Conservation (phyloP, 2,113 vertebrate species). For the Scomber japonicus region DNA sequence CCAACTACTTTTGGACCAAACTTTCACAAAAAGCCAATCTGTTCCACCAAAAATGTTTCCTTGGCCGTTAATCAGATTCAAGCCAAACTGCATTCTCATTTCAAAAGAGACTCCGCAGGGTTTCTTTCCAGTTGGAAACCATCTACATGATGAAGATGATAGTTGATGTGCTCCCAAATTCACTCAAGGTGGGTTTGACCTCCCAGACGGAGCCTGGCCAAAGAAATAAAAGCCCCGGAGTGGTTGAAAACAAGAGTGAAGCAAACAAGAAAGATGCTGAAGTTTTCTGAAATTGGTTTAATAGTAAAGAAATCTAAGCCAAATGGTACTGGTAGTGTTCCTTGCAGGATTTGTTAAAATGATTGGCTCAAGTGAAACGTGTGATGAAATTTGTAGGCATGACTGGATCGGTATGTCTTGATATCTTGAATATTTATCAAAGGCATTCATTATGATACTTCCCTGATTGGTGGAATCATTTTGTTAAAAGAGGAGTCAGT, state of each 20-base stretch:
- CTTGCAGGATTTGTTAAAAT: background rate
- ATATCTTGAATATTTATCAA: no score
- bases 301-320: background rate
- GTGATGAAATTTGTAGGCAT: background rate
- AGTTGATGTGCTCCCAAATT: conserved; percentile 16
- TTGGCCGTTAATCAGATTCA: conserved; percentile 11
- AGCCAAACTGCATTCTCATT: background rate
- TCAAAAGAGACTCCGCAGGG: background rate
- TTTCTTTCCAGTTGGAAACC: background rate
- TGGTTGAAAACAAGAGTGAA: background rate
- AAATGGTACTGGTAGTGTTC: background rate
- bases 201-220: background rate
- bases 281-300: background rate
- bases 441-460: no score
- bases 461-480: no score
- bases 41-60: conserved; percentile 17
- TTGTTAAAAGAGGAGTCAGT: no score
- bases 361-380: background rate
- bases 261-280: no score
- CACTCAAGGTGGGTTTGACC: background rate
- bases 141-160: background rate
- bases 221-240: background rate
- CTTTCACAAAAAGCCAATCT: conserved; percentile 7
- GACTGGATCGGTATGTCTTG: no score
- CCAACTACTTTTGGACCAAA: background rate